These are phyloP conservation scores for Solea solea DNA, from an alignment of 2,113 vertebrate species.

Conservation along the genomic window DNA sequence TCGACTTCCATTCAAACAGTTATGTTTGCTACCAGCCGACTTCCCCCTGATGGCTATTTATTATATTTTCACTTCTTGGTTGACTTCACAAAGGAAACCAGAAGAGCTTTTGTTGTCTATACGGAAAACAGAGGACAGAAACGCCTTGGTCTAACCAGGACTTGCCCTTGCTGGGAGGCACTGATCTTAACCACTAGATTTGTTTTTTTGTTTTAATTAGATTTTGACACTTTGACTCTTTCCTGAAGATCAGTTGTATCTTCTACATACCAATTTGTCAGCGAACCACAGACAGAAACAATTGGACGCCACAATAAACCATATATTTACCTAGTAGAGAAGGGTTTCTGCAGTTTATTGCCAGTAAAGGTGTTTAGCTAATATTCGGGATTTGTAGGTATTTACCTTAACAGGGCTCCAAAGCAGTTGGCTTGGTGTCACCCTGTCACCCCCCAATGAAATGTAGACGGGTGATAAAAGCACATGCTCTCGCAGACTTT, in stretches of 20 bases:
- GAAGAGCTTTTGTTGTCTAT: no score
- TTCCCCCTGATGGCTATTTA: no score
- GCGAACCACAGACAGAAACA: constrained; percentile 28
- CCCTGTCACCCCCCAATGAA: constrained; percentile 60
- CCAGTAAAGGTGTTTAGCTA: constrained; percentile 40
- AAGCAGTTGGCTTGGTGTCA: constrained; percentile 64
- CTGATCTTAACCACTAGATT: no score
- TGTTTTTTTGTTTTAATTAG: not conserved
- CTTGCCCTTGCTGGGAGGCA: no score
- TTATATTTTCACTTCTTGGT: no score
- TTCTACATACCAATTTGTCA: constrained; percentile 6
- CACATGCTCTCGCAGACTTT: constrained; percentile 59
- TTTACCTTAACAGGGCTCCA: constrained; percentile 44
- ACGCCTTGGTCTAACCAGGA: no score
- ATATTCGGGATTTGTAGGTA: constrained; percentile 54
- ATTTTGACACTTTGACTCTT: constrained; percentile 11
- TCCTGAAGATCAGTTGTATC: not conserved
- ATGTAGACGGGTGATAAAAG: constrained; percentile 71
- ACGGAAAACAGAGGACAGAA: no score
- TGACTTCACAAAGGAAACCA: no score
- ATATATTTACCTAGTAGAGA: constrained; percentile 15
- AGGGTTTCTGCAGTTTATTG: constrained; percentile 23
- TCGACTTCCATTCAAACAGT: no score
- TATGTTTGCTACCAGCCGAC: no score
- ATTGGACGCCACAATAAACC: constrained; percentile 19